These are phyloP conservation scores for silkworm (Bombyx mori) DNA, from an alignment of 1,140 invertebrate species.

Conservation along the genomic window DNA sequence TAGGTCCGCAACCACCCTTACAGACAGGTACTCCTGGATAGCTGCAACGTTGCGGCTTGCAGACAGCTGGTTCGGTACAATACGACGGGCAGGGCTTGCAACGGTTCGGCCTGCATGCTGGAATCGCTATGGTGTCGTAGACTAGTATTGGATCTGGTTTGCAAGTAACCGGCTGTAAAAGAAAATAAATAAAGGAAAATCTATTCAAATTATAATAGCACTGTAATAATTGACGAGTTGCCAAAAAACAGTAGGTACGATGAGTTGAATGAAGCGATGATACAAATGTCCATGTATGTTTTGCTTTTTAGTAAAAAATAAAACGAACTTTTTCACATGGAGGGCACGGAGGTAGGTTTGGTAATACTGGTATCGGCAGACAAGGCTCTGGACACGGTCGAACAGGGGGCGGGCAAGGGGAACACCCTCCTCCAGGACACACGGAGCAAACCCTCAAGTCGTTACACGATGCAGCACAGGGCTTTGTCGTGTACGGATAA, in stretches of 20 bases:
- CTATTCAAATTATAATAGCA: slow-evolving; percentile 1
- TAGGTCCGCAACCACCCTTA: slow-evolving; percentile 42
- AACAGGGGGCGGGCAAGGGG: slow-evolving; percentile 52
- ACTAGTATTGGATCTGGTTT: slow-evolving; percentile 24
- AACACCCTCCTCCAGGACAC: slow-evolving; percentile 55
- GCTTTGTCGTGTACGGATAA: slow-evolving; percentile 48
- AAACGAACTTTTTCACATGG: slow-evolving; percentile 50
- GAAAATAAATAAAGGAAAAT: not conserved
- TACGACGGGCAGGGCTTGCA: slow-evolving; percentile 58
- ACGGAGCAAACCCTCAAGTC: slow-evolving; percentile 37
- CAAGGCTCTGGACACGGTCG: slow-evolving; percentile 46
- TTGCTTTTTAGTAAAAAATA: not conserved
- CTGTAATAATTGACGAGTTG: slow-evolving; percentile 3
- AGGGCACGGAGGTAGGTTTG: slow-evolving; percentile 45
- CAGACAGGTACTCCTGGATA: slow-evolving; percentile 55
- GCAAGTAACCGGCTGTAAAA: slow-evolving; percentile 31
- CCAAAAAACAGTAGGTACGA: slow-evolving; percentile 4
- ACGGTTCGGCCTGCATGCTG: slow-evolving; percentile 45
- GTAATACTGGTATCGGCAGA: slow-evolving; percentile 38
- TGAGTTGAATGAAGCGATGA: slow-evolving; percentile 3
- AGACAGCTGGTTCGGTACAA: slow-evolving; percentile 43
- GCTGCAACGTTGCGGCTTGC: slow-evolving; percentile 45
- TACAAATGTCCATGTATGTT: not conserved
- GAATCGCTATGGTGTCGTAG: slow-evolving; percentile 45
- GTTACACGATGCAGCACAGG: slow-evolving; percentile 41